Conservation (phyloP, 2,113 vertebrate species). For the Pleuronectes platessa region DNA sequence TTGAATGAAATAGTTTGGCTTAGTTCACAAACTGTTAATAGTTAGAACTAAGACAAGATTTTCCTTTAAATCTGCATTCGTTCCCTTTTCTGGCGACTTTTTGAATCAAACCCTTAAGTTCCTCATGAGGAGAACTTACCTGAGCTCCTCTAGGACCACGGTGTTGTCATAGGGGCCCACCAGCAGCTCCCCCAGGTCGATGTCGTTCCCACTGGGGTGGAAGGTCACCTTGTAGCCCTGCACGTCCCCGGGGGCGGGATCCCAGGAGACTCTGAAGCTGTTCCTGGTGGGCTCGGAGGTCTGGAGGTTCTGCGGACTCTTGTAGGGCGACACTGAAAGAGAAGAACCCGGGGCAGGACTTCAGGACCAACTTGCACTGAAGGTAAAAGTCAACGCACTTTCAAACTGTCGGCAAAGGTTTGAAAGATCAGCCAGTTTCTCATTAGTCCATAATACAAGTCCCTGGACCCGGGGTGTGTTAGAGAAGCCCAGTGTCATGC, state of each 20-base stretch:
- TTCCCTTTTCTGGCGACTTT: no score
- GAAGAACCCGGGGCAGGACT: constrained; percentile 33
- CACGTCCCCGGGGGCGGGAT: constrained; percentile 90
- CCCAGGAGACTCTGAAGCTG: constrained; percentile 96
- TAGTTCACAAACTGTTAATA: no score
- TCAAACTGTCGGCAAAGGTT: neutral
- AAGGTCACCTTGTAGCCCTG: constrained; percentile 95
- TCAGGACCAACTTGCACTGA: constrained; percentile 40
- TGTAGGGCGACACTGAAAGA: constrained; percentile 89
- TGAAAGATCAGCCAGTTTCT: constrained; percentile 44
- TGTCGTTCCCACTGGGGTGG: constrained; percentile 85
- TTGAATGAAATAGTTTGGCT: no score
- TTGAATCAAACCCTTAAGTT: neutral
- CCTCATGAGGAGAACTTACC: constrained; percentile 76
- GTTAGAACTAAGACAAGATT: no score
- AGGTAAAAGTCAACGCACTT: neutral
- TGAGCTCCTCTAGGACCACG: constrained; percentile 94
- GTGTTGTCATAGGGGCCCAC: constrained; percentile 96
- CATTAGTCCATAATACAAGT: constrained; percentile 66
- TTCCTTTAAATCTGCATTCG: no score
- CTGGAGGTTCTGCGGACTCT: constrained; percentile 93
- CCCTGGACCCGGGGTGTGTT: constrained; percentile 34
- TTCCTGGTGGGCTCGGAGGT: constrained; percentile 94
- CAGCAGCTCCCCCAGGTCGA: constrained; percentile 86
- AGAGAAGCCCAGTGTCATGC: constrained; percentile 56